Base-by-base conservation (phyloP, 2,888 invertebrate genomes). In the Tinea semifulvella region DNA sequence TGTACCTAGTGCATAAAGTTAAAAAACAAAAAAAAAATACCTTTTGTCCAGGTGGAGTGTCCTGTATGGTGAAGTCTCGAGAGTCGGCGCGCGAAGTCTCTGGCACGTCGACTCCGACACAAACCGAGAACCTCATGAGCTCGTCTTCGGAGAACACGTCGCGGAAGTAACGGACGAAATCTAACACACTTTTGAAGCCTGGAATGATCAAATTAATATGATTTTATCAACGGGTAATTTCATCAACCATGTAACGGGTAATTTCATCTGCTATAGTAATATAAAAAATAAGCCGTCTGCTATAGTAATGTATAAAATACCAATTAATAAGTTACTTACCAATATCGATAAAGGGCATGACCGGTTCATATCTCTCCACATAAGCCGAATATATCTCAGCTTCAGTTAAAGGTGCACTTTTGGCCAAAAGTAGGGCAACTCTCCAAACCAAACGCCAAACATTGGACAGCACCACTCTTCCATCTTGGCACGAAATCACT, bases 11-110 rank as follows among this genome's bases (percentile, higher is more conserved):
- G n/a, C n/a, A n/a, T n/a, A n/a, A n/a, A n/a, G n/a, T n/a, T n/a
- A n/a, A n/a, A n/a, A n/a, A 7, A 31, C 6, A 31, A 31, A 31
- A 13, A 2, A n/a, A 31, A 14, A 31, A 31, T 13, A 76, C 81
- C 75, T 80, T 80, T 53, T 81, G 80, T 36, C 81, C 82, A 14
- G 81, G 82, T 31, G 82, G 82, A 1, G 82, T 82, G 51, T 76
- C 80, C 52, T 73, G 64, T 28, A 75, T 52, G 14, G 77, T 73
- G 61, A 77, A 74, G 56, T 80, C 80, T 44, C 68, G 42, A 11
- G 42, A 52, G 28, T 48, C 8, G 47, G 53, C 7, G 63, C 56
- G 10, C 51, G 47, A 13, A 8, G 19, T n/a, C 31, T 61, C 60
- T 22, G 72, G 65, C 47, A 66, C 54, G 2, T 48, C 46, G 26